Conservation (phyloP, 2,888 invertebrate species). For the Petrophora chlorosata region DNA sequence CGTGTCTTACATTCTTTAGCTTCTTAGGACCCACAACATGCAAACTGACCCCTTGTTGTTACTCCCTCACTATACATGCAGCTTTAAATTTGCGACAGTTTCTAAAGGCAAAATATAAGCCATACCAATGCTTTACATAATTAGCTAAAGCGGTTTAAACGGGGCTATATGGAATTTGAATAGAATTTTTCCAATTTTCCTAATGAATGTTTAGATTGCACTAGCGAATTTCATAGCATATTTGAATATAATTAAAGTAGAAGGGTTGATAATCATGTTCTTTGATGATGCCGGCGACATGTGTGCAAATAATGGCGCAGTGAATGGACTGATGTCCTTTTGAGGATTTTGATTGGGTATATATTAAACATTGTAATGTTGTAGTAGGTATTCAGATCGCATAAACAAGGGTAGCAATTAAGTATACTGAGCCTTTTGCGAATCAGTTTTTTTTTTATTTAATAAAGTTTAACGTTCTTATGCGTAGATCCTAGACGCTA, state of each 20-base stretch:
- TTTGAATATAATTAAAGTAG: conserved; percentile 70
- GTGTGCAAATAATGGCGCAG: conserved; percentile 69
- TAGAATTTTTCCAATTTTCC: conserved; percentile 62
- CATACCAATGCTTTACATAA: conserved; percentile 74
- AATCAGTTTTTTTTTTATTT: too few relatives aligned
- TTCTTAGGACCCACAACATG: too few relatives aligned
- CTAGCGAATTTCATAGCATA: conserved; percentile 64
- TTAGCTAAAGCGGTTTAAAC: conserved; percentile 80
- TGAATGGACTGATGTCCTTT: conserved; percentile 46
- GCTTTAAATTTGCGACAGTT: conserved; percentile 13
- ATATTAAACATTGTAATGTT: neutral
- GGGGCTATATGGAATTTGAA: conserved; percentile 57
- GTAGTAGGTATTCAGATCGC: too few relatives aligned
- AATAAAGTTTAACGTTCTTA: too few relatives aligned
- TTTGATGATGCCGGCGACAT: conserved; percentile 63
- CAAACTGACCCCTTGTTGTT: too few relatives aligned
- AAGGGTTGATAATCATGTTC: conserved; percentile 55
- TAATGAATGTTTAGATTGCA: conserved; percentile 81
- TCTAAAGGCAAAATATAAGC: conserved; percentile 53
- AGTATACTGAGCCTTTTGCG: too few relatives aligned
- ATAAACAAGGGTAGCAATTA: too few relatives aligned
- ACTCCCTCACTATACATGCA: neutral
- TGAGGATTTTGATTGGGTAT: conserved; percentile 34
- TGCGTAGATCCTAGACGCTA: too few relatives aligned
- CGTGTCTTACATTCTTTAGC: too few relatives aligned